Conservation (phyloP, 2,797 vertebrate genomes). For the Toxotes lorentzi region DNA sequence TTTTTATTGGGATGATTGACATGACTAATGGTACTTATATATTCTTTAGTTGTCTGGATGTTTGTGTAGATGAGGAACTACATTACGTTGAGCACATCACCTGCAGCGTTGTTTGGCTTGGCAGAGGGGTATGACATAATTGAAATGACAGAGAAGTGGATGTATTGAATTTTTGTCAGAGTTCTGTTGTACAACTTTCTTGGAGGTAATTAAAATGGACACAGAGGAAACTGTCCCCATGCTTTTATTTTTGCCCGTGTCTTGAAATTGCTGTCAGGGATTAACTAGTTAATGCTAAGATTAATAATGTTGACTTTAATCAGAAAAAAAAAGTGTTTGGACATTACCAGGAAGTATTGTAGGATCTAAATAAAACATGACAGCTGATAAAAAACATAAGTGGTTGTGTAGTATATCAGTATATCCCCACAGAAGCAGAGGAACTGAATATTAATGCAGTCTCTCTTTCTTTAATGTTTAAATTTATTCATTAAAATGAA, state of each 20-base stretch:
- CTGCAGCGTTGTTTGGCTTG: background rate
- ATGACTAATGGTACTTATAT: background rate
- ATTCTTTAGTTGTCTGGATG: background rate
- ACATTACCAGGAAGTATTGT: background rate
- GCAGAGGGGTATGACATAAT: background rate
- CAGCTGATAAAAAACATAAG: background rate
- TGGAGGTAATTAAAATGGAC: background rate
- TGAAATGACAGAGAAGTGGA: slow-evolving; percentile 1
- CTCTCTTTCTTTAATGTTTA: background rate
- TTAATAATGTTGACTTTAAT: background rate
- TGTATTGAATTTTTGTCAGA: background rate
- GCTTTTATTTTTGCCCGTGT: background rate
- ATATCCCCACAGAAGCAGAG: background rate
- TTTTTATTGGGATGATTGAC: background rate
- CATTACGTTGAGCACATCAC: background rate
- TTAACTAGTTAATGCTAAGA: background rate
- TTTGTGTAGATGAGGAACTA: background rate
- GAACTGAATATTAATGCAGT: slow-evolving; percentile 11
- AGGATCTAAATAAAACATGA: slow-evolving; percentile 16
- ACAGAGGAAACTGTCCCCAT: background rate
- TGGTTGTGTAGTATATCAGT: background rate
- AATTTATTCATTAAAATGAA: background rate
- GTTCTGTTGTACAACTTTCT: background rate
- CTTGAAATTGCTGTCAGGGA: background rate
- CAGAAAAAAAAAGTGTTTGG: background rate